Evolutionary conservation across 2,113 vertebrate species (phyloP).

Genomic region (Oenanthe melanoleuca): DNA sequence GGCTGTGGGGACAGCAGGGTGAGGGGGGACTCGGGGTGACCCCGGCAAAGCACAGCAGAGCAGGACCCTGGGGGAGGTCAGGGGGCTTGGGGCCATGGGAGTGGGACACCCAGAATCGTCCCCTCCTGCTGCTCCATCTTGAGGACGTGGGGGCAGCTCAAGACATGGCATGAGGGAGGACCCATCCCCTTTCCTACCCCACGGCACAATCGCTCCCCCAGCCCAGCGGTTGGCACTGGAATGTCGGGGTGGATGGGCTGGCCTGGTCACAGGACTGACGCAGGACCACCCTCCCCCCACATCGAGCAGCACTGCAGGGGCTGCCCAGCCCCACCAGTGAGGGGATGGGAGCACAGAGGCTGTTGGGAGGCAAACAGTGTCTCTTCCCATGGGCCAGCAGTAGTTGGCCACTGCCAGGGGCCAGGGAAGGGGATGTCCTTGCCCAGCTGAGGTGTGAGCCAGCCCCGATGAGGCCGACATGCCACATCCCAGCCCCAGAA

Average conservation of each 20-base stretch:
- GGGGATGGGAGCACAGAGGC: not conserved
- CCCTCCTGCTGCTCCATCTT: not conserved
- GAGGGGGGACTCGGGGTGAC: accelerated
- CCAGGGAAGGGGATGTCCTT: not conserved
- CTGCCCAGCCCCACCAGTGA: accelerated
- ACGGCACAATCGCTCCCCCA: accelerated
- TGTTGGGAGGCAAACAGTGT: accelerated
- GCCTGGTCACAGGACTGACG: not conserved
- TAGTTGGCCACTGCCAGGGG: accelerated
- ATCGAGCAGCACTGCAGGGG: accelerated
- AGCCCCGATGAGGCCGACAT: accelerated
- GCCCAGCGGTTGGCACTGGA: accelerated
- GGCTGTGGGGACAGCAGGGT: conserved; percentile 64
- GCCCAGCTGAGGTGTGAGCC: not conserved
- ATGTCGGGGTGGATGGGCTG: not conserved
- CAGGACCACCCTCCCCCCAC: not conserved
- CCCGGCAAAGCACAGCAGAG: not conserved
- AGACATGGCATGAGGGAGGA: not conserved
- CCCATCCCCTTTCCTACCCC: not conserved
- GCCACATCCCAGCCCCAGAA: not conserved
- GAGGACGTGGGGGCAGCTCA: not conserved
- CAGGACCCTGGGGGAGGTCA: not conserved
- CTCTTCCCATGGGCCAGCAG: not conserved
- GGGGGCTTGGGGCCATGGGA: not conserved
- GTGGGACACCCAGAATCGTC: accelerated